Conservation (phyloP, 2,113 vertebrate species). For the Nestor notabilis region DNA sequence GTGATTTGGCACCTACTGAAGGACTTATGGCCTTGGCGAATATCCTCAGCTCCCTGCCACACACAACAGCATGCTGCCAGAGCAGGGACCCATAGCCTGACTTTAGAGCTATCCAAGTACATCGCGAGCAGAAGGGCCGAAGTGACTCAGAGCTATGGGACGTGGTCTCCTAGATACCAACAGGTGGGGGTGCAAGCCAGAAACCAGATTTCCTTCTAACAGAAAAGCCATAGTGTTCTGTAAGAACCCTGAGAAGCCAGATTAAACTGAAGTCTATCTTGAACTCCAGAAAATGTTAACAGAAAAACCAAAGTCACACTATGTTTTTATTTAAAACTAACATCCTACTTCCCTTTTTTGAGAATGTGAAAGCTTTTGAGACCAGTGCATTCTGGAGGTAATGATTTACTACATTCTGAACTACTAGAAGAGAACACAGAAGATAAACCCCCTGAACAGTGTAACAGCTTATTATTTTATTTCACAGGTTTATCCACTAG, state of each 20-base stretch:
- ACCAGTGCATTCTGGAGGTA: not conserved
- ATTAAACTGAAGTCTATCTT: not conserved
- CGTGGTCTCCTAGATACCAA: not conserved
- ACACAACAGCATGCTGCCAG: not conserved
- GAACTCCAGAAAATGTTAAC: not conserved
- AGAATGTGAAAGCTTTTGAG: not conserved
- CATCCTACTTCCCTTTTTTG: not conserved
- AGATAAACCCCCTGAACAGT: not conserved
- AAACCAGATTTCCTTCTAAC: not conserved
- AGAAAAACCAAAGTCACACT: not conserved
- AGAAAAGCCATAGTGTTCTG: not conserved
- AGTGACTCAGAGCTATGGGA: not conserved
- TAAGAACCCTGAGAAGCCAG: not conserved
- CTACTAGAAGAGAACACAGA: not conserved
- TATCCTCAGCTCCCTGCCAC: not conserved
- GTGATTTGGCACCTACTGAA: fast-evolving
- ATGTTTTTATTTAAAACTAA: not conserved
- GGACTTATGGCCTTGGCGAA: fast-evolving
- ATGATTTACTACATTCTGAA: not conserved
- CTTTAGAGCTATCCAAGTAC: not conserved
- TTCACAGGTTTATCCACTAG: not conserved
- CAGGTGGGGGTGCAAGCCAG: not conserved
- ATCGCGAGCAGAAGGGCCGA: not conserved
- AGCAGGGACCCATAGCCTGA: fast-evolving
- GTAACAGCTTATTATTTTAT: not conserved